Conservation (phyloP, 1,140 invertebrate species). For the Zaprionus africanus region DNA sequence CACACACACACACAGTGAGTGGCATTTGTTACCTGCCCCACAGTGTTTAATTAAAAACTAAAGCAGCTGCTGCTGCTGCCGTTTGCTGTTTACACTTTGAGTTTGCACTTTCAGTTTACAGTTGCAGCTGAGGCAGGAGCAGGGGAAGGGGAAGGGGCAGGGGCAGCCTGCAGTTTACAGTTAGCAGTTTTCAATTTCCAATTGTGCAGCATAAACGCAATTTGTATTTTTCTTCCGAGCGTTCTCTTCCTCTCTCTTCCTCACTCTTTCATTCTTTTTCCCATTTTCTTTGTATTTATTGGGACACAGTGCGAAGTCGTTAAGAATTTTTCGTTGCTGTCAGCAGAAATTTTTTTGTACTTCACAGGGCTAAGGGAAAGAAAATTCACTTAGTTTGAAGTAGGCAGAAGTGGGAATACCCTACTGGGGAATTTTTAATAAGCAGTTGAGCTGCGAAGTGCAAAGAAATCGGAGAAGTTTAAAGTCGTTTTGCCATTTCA, state of each 20-base stretch:
- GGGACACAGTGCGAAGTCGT: constrained; percentile 27
- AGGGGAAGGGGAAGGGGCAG: background rate
- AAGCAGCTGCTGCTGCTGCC: constrained; percentile 46
- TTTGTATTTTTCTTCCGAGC: constrained; percentile 37
- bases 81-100: constrained; percentile 44
- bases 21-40: constrained; percentile 48
- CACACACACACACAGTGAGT: constrained; percentile 21
- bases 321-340: constrained; percentile 46
- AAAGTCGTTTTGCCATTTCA: background rate
- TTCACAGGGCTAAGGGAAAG: background rate
- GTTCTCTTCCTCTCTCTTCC: background rate
- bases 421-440: constrained; percentile 2
- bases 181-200: constrained; percentile 46
- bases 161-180: constrained; percentile 22
- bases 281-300: constrained; percentile 23
- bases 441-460: background rate
- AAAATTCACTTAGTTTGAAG: constrained; percentile 1
- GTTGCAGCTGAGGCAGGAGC: constrained; percentile 21
- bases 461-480: background rate
- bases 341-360: constrained; percentile 34
- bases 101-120: constrained; percentile 7
- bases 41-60: constrained; percentile 77
- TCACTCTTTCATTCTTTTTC: background rate
- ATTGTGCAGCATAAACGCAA: constrained; percentile 55
- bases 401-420: background rate